phyloP scores from a whole-genome alignment of 2,113 vertebrate species.

The Enhydra lutris region DNA sequence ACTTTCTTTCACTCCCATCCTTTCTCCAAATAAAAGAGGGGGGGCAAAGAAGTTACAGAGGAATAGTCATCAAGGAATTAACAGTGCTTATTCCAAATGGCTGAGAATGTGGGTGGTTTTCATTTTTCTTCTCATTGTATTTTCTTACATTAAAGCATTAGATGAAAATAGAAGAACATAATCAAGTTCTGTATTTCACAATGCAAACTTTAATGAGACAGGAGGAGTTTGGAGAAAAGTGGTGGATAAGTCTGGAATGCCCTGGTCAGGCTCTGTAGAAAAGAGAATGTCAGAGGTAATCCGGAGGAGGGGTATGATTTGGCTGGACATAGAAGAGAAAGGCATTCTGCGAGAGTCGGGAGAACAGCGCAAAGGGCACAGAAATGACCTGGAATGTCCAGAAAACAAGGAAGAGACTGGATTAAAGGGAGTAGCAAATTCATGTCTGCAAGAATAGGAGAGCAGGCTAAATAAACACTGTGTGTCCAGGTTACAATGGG shows the following conservation, averaged over 20 bases:
- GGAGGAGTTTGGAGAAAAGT: not conserved
- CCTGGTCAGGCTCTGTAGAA: not conserved
- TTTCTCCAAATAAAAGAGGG: not conserved
- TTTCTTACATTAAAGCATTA: not conserved
- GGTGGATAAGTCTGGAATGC: not conserved
- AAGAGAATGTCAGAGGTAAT: not conserved
- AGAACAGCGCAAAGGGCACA: not conserved
- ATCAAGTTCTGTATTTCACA: not conserved
- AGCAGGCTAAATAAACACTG: not conserved
- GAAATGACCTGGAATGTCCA: not conserved
- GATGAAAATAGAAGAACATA: not conserved
- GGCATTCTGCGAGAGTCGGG: not conserved
- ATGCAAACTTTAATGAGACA: not conserved
- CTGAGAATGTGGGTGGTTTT: not conserved
- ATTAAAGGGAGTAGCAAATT: not conserved
- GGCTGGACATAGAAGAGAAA: not conserved
- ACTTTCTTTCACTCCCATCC: not conserved
- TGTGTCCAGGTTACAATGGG: not conserved
- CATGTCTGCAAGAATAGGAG: not conserved
- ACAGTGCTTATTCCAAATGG: not conserved
- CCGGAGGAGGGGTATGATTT: not conserved
- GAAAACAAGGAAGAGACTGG: not conserved
- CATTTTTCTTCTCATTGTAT: conserved; percentile 14
- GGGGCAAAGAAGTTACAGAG: not conserved
- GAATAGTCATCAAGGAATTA: not conserved